Evolutionary conservation across 1,140 invertebrate species (phyloP).

Genomic region (Drosophila prosaltans): DNA sequence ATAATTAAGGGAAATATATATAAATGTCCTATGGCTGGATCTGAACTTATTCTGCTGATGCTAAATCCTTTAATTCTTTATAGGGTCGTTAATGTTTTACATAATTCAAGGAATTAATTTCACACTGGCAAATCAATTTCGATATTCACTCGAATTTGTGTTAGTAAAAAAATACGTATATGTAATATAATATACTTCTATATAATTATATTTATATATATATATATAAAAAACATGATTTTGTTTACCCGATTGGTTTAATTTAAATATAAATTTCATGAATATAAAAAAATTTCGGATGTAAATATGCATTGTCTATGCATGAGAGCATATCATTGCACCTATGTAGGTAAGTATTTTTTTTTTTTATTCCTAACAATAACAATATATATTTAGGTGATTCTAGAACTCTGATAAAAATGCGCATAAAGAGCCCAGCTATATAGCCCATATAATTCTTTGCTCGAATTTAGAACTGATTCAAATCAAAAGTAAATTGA

Average conservation of each 20-base stretch:
- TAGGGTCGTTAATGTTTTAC: slow-evolving; percentile 4
- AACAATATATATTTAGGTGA: not conserved
- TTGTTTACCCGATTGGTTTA: not conserved
- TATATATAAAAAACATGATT: not conserved
- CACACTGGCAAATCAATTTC: slow-evolving; percentile 5
- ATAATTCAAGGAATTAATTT: not conserved
- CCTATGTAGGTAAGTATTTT: not conserved
- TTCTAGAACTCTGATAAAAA: slow-evolving; percentile 5
- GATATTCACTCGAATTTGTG: not conserved
- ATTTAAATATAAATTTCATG: slow-evolving; percentile 12
- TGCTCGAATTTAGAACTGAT: not conserved
- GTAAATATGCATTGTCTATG: not conserved
- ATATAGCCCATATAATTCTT: not conserved
- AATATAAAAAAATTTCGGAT: not conserved
- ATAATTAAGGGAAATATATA: not conserved
- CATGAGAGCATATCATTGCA: not conserved
- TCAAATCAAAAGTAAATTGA: not conserved
- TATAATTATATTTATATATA: not conserved
- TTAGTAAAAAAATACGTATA: slow-evolving; percentile 4
- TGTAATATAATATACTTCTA: not conserved
- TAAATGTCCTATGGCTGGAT: not conserved
- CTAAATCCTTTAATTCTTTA: not conserved
- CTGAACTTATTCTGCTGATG: not conserved
- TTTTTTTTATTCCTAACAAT: not conserved
- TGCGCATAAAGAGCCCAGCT: not conserved